These are phyloP conservation scores for Oophaga pumilio DNA, from an alignment of 2,113 vertebrate genomes.

Conservation along the genomic window DNA sequence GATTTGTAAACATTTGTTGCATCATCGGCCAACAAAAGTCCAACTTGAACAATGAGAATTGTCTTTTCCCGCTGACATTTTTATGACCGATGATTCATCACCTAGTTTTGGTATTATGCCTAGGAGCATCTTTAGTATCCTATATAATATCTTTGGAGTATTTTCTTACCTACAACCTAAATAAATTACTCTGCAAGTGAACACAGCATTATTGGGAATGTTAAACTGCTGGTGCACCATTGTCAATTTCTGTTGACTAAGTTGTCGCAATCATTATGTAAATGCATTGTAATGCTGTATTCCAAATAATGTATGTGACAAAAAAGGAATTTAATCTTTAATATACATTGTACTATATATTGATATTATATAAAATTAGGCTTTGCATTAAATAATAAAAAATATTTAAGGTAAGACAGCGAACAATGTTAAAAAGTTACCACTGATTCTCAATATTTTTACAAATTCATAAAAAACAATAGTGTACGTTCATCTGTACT, in stretches of 20 bases:
- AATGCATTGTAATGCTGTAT: slow-evolving; percentile 66
- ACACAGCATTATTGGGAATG: background rate
- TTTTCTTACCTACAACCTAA: background rate
- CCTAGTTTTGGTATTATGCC: too few species aligned
- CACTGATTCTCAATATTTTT: too few species aligned
- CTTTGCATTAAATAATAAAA: background rate
- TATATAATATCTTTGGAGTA: background rate
- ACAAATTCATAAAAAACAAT: too few species aligned
- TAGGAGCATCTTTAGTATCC: background rate
- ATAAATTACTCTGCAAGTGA: background rate
- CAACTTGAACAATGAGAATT: too few species aligned
- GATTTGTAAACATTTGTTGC: too few species aligned
- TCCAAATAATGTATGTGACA: background rate
- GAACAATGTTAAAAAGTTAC: background rate
- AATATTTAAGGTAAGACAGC: background rate
- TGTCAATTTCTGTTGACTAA: background rate
- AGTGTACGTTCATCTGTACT: too few species aligned
- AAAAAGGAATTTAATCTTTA: background rate
- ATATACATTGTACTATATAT: background rate
- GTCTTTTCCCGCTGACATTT: too few species aligned
- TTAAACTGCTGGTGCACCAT: background rate
- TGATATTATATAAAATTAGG: too few species aligned
- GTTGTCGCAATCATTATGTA: slow-evolving; percentile 62
- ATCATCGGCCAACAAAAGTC: too few species aligned
- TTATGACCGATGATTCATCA: too few species aligned